phyloP scores from a whole-genome alignment of 1,140 invertebrate species.

The Metaphire vulgaris region DNA sequence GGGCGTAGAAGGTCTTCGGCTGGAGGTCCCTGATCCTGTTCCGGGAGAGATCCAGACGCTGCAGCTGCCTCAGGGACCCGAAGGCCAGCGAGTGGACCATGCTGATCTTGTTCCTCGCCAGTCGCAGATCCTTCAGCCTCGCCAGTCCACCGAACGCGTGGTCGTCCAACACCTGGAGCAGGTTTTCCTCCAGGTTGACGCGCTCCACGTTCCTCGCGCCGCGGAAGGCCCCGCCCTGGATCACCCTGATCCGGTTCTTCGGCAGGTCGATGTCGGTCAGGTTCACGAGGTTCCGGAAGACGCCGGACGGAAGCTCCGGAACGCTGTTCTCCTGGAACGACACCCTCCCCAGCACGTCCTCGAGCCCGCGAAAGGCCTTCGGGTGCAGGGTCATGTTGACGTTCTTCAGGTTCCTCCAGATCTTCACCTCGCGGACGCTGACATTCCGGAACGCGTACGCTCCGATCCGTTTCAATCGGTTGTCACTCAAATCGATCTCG shows the following conservation, averaged over 20 bases:
- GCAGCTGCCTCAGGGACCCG: not conserved
- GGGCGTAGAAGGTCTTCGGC: constrained; percentile 1
- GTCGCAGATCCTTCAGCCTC: not conserved
- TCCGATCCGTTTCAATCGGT: constrained; percentile 12
- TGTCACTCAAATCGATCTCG: constrained; percentile 20
- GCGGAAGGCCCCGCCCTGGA: constrained; percentile 16
- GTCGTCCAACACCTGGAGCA: constrained; percentile 6
- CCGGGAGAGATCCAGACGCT: not conserved
- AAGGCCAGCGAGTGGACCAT: not conserved
- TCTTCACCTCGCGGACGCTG: constrained; percentile 11
- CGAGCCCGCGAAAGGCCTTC: constrained; percentile 24
- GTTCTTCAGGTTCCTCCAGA: constrained; percentile 19
- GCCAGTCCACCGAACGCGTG: not conserved
- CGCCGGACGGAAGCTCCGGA: constrained; percentile 4
- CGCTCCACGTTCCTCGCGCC: constrained; percentile 10
- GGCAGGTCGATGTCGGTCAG: constrained; percentile 15
- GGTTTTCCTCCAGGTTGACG: constrained; percentile 19
- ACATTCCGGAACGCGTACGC: constrained; percentile 15
- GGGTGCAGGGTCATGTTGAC: constrained; percentile 16
- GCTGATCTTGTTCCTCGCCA: not conserved
- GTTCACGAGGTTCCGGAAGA: constrained; percentile 15
- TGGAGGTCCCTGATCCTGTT: not conserved
- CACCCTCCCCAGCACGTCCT: constrained; percentile 13
- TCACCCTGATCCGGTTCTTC: constrained; percentile 19
- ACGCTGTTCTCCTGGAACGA: constrained; percentile 4